Base-by-base conservation (phyloP, 2,888 invertebrate genomes). In the Caenorhabditis becei region DNA sequence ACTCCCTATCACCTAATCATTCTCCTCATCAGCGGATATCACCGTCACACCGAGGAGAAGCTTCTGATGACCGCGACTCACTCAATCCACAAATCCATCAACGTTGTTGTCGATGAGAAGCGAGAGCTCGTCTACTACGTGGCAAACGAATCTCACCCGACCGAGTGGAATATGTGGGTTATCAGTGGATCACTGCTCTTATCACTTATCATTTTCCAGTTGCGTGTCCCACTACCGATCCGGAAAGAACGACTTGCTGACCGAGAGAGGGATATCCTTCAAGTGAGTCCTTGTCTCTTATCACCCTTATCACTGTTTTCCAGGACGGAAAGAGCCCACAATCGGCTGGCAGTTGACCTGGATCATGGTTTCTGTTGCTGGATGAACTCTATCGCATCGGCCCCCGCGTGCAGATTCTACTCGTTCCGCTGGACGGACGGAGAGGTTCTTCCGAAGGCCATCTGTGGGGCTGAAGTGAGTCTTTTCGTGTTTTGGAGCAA, bases 341-440 rank as follows among this genome's bases (percentile, higher is more conserved):
- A 80, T n/a, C 54, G 47, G 10, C 79, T 89, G 23, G 69, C 82
- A 26, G 35, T 89, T 4, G 79, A 82, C 53, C 82, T 86, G 1
- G 88, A 87, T 23, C 51, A 83, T 49, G 89, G 89, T 1, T 89
- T 89, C 54, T 83, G 78, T 2, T 88, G 88, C 47, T 89, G 86
- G 85, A 71, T 88, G 49, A 87, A 85, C 14, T 72, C 82, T 11
- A 14, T 56, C 3, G 61, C 58, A 1, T 32, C 63, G 8, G 82
- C 86, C 20, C 83, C 87, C 2, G 77, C 81, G 16, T 89, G 89
- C 66, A 81, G 84, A 32, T 82, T 74, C 54, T 84, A 79, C 28
- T 18, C 70, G 11, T 74, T 82, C 32, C 41, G 56, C 18, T 74
- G 65, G 49, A 18, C 14, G 0, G 44, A 70, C 5, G 77, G 59